phyloP scores from a whole-genome alignment of 2,888 invertebrate genomes.

The Flexamia atlantica region DNA sequence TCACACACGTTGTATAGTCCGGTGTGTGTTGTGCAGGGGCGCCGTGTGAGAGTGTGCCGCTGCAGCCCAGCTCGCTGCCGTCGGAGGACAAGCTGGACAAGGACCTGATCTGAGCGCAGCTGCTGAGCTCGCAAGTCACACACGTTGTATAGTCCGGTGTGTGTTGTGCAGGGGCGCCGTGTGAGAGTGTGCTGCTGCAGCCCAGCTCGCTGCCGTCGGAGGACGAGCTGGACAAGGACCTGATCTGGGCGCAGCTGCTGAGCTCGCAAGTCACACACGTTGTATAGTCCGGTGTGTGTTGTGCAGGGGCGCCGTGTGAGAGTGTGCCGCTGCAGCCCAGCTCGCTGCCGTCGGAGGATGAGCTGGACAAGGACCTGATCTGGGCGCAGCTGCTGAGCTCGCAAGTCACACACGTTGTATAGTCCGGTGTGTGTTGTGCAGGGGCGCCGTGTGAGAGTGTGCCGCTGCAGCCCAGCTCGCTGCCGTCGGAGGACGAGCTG shows the following conservation, averaged over 20 bases:
- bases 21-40: no score
- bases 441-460: conserved; percentile 98
- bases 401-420: conserved; percentile 63
- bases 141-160: no score
- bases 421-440: conserved; percentile 49
- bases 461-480: conserved; percentile 88
- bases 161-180: background rate
- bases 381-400: conserved; percentile 94
- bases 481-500: conserved; percentile 89
- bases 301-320: conserved; percentile 79
- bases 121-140: no score
- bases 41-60: no score
- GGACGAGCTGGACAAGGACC: conserved; percentile 93
- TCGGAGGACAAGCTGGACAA: no score
- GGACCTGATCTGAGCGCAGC: no score
- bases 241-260: conserved; percentile 97
- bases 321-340: conserved; percentile 93
- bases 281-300: background rate
- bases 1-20: no score
- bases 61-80: no score
- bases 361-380: conserved; percentile 94
- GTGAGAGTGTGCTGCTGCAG: conserved; percentile 96
- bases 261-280: conserved; percentile 66
- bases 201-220: conserved; percentile 85
- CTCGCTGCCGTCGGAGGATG: conserved; percentile 87